Conservation (phyloP, 1,140 invertebrate genomes). For the Paracyclopina nana region DNA sequence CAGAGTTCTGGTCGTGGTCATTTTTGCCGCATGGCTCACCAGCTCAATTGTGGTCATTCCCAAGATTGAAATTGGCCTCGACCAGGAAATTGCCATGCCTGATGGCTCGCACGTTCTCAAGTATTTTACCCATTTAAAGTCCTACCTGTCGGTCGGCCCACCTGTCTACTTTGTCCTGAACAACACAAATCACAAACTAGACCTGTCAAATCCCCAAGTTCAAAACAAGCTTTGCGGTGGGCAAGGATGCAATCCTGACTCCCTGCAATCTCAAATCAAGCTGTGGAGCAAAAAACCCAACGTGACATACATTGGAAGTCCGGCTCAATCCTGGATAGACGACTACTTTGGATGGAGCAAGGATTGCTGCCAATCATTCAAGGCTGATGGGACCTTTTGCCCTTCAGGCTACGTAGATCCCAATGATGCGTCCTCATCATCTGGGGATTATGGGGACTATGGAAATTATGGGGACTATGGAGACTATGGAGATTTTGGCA, state of each 20-base stretch:
- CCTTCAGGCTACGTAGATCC: too few relatives aligned
- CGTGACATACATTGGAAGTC: slow-evolving; percentile 53
- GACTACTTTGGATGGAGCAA: slow-evolving; percentile 67
- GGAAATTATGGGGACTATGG: neutral
- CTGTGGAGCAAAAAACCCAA: slow-evolving; percentile 12
- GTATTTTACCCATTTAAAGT: slow-evolving; percentile 45
- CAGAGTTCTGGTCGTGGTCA: slow-evolving; percentile 47
- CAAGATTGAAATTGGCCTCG: slow-evolving; percentile 73
- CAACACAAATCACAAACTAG: slow-evolving; percentile 1
- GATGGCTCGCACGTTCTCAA: slow-evolving; percentile 80
- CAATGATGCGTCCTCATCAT: neutral
- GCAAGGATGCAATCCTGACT: slow-evolving; percentile 18
- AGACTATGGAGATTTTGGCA: neutral
- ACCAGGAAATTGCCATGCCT: slow-evolving; percentile 93
- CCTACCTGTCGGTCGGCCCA: slow-evolving; percentile 34
- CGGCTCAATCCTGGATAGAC: slow-evolving; percentile 70
- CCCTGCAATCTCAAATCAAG: slow-evolving; percentile 18
- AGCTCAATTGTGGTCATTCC: slow-evolving; percentile 62
- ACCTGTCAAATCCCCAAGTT: slow-evolving; percentile 23
- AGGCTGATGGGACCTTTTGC: neutral
- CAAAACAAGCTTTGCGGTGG: slow-evolving; percentile 19
- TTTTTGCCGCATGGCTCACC: slow-evolving; percentile 80
- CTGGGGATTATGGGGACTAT: neutral
- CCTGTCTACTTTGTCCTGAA: slow-evolving; percentile 36
- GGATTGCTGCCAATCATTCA: neutral